These are phyloP conservation scores for Limonius californicus DNA, from an alignment of 1,140 invertebrate species.

Conservation along the genomic window DNA sequence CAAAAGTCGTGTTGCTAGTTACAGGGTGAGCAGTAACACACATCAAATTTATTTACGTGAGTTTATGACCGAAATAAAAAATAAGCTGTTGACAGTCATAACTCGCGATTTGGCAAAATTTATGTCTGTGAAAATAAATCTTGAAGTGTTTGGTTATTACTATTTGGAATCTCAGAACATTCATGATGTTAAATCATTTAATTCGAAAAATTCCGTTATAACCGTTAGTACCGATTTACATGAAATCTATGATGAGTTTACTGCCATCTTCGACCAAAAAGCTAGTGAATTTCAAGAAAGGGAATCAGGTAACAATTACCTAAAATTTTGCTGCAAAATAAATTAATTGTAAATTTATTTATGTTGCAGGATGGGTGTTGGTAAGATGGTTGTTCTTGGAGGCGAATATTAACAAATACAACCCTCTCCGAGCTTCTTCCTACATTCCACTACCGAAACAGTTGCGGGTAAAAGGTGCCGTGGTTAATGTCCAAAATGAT, in stretches of 20 bases:
- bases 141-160: slow-evolving; percentile 14
- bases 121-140: not conserved
- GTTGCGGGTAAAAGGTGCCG: slow-evolving; percentile 33
- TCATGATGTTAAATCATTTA: slow-evolving; percentile 16
- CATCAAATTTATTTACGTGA: not conserved
- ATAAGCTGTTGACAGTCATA: not conserved
- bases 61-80: not conserved
- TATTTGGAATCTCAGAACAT: slow-evolving; percentile 2
- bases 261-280: no score
- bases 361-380: no score
- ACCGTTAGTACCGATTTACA: no score
- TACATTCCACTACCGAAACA: no score
- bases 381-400: no score
- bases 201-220: not conserved
- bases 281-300: no score
- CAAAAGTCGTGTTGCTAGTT: not conserved
- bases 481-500: slow-evolving; percentile 43
- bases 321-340: no score
- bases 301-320: no score
- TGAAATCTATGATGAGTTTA: no score
- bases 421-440: no score
- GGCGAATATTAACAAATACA: no score
- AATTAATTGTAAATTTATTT: no score
- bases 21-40: not conserved
- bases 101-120: not conserved